Conservation (phyloP, 2,888 invertebrate genomes). For the Lasioglossum leucozonium region DNA sequence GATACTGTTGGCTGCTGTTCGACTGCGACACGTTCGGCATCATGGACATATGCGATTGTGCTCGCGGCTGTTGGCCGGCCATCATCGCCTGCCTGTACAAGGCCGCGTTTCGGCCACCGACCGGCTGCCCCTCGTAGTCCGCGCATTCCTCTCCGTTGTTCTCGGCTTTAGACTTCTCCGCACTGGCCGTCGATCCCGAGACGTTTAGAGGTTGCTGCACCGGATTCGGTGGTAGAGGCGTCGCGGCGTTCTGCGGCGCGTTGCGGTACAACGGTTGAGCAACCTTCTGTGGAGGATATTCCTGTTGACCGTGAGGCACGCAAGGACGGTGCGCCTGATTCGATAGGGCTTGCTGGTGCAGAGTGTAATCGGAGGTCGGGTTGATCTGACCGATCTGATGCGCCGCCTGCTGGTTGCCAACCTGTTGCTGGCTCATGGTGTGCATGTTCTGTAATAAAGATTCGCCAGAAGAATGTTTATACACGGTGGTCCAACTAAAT, state of each 20-base stretch:
- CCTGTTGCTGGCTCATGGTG: constrained; percentile 51
- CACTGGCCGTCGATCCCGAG: background rate
- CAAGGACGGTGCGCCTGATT: constrained; percentile 67
- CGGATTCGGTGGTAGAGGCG: background rate
- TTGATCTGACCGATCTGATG: constrained; percentile 41
- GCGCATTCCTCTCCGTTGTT: background rate
- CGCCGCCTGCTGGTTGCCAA: constrained; percentile 17
- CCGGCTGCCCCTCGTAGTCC: constrained; percentile 63
- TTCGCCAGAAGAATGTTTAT: no score
- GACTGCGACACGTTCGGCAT: background rate
- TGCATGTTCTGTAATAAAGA: constrained; percentile 22
- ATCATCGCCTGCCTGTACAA: constrained; percentile 30
- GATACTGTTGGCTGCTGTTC: background rate
- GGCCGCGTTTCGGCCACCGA: constrained; percentile 62
- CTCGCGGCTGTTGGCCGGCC: constrained; percentile 33
- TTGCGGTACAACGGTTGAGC: background rate
- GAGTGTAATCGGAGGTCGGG: constrained; percentile 44
- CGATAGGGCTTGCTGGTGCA: constrained; percentile 32
- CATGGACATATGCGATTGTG: background rate
- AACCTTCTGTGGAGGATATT: constrained; percentile 11
- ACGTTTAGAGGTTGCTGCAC: background rate
- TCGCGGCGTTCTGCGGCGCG: background rate
- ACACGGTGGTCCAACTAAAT: no score
- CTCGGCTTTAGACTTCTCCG: background rate
- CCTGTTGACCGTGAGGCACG: constrained; percentile 56